Percentiles rank a stretch among this genome's conserved stretches.
Conservation (phyloP, 2,113 vertebrate species). For the Hydropotes inermis region DNA sequence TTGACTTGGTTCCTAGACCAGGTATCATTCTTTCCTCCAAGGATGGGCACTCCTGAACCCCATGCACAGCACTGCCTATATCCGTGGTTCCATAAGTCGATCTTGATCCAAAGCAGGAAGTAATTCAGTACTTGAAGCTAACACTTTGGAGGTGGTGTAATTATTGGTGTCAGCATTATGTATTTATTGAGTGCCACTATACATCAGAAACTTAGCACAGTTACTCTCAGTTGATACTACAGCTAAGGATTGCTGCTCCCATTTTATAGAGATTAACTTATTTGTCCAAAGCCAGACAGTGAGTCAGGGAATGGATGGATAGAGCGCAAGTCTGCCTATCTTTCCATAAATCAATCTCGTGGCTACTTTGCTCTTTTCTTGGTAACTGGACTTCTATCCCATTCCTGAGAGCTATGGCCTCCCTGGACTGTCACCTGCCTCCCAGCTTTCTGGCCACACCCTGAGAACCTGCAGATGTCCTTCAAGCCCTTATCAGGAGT, state of each 20-base stretch:
- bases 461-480: neutral
- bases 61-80: neutral
- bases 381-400: neutral
- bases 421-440: neutral
- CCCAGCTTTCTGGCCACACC: neutral
- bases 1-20: neutral
- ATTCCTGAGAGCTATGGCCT: neutral
- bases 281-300: neutral
- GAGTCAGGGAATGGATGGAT: neutral
- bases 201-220: neutral
- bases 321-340: neutral
- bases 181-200: neutral
- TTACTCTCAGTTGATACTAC: neutral
- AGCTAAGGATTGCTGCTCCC: neutral
- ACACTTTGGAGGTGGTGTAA: neutral
- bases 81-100: neutral
- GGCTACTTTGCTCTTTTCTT: neutral
- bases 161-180: neutral
- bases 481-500: neutral
- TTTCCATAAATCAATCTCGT: neutral
- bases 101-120: neutral
- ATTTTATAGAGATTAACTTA: neutral
- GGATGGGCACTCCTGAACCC: neutral
- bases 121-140: no score
- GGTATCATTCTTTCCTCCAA: fast-evolving